Percentiles rank a stretch among this genome's conserved stretches.
phyloP scores from a whole-genome alignment of 2,888 invertebrate species.

The Phyllotreta cruciferae region DNA sequence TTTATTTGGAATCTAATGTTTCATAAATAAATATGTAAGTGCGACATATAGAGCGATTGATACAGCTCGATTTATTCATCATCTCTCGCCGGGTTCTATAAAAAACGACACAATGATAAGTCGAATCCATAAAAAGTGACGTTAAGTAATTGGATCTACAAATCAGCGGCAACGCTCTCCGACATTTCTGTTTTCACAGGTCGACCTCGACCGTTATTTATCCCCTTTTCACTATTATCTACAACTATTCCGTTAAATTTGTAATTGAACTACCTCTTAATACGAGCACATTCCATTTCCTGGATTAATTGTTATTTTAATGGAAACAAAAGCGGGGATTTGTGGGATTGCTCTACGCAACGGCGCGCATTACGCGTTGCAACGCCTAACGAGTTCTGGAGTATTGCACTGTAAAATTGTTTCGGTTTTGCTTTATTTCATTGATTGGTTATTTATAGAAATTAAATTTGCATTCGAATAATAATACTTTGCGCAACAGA shows the following conservation, averaged over 20 bases:
- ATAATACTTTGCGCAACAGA: too few relatives aligned
- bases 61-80: not conserved
- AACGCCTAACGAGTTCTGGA: not conserved
- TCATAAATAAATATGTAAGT: too few relatives aligned
- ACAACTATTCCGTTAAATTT: not conserved
- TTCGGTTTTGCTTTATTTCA: too few relatives aligned
- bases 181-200: not conserved
- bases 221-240: not conserved
- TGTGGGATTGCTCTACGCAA: too few relatives aligned
- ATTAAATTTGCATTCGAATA: too few relatives aligned
- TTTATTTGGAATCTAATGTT: too few relatives aligned
- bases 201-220: not conserved
- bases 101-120: constrained; percentile 9
- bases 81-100: constrained; percentile 1
- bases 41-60: not conserved
- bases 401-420: too few relatives aligned
- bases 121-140: constrained; percentile 24
- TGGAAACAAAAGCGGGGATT: not conserved
- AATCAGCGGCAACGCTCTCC: constrained; percentile 12
- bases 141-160: constrained; percentile 25
- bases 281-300: too few relatives aligned
- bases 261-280: not conserved
- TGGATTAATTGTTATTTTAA: too few relatives aligned
- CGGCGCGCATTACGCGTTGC: too few relatives aligned
- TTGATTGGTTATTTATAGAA: too few relatives aligned